A percentile compares a stretch with the other conserved stretches of the same genome.
Evolutionary conservation across 2,113 vertebrate genomes (phyloP).

Genomic region (Solea solea): DNA sequence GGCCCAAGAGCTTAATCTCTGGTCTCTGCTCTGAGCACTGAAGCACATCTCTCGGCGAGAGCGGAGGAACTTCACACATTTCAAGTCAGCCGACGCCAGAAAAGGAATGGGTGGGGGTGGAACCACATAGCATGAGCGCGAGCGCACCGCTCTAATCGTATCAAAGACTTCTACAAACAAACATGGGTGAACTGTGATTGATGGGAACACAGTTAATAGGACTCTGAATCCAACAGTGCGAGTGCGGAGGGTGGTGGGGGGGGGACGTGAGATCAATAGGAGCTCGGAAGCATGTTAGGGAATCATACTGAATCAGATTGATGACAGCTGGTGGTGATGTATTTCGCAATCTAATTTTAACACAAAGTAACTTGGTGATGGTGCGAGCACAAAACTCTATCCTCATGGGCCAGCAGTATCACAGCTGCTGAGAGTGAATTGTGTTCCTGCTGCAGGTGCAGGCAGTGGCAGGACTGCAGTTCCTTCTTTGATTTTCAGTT

Average conservation of each 20-base stretch:
- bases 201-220: slow-evolving; percentile 73
- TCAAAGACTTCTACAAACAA: slow-evolving; percentile 78
- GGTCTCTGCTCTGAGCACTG: slow-evolving; percentile 57
- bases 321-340: slow-evolving; percentile 74
- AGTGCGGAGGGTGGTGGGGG: slow-evolving; percentile 31
- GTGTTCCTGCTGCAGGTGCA: slow-evolving; percentile 59
- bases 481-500: slow-evolving; percentile 53
- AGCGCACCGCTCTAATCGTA: slow-evolving; percentile 66
- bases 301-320: slow-evolving; percentile 69
- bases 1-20: slow-evolving; percentile 75
- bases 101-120: neutral
- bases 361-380: slow-evolving; percentile 63
- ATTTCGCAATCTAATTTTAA: slow-evolving; percentile 76
- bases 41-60: slow-evolving; percentile 58
- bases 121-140: slow-evolving; percentile 28
- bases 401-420: slow-evolving; percentile 38
- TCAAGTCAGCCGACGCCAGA: slow-evolving; percentile 46
- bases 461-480: slow-evolving; percentile 8
- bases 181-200: slow-evolving; percentile 75
- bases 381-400: slow-evolving; percentile 38
- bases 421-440: slow-evolving; percentile 45
- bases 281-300: slow-evolving; percentile 69
- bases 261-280: slow-evolving; percentile 64
- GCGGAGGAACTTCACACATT: slow-evolving; percentile 53
- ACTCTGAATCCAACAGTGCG: slow-evolving; percentile 50